phyloP scores from a whole-genome alignment of 2,797 vertebrate species.

The Phataginus tricuspis region DNA sequence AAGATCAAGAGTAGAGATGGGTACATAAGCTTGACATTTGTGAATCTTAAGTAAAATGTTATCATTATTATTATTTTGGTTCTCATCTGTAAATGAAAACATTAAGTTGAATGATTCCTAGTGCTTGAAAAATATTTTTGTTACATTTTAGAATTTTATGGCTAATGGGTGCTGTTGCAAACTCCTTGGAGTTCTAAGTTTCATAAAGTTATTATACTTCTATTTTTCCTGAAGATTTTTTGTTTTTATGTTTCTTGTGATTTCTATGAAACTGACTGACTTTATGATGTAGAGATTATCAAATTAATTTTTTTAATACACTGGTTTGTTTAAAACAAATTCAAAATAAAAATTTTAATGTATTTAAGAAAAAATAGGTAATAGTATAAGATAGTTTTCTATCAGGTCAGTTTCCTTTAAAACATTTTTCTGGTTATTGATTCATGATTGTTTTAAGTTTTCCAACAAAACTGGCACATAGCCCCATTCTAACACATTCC shows the following conservation, averaged over 20 bases:
- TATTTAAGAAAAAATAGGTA: conserved; percentile 36
- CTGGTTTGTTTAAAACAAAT: conserved; percentile 20
- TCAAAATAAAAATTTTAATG: conserved; percentile 9
- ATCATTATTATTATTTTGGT: background rate
- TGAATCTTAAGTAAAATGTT: background rate
- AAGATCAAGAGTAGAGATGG: background rate
- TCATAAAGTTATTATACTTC: background rate
- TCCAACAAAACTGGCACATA: background rate
- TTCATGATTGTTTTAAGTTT: conserved; percentile 6
- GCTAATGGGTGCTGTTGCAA: background rate
- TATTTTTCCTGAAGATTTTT: background rate
- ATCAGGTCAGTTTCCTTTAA: conserved; percentile 14
- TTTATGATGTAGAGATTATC: background rate
- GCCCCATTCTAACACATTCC: background rate
- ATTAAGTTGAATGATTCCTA: background rate
- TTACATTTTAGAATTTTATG: conserved; percentile 6
- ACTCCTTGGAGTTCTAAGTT: background rate
- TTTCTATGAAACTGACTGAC: background rate
- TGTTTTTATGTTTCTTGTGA: background rate
- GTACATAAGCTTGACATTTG: background rate
- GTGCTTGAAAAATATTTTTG: conserved; percentile 3
- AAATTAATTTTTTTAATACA: conserved; percentile 42
- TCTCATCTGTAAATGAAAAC: conserved; percentile 46
- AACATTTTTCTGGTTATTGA: conserved; percentile 13
- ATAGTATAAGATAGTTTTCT: conserved; percentile 36